Percentiles rank a stretch among this genome's conserved stretches.
Conservation (phyloP, 2,888 invertebrate species). For the Cephonodes hylas region DNA sequence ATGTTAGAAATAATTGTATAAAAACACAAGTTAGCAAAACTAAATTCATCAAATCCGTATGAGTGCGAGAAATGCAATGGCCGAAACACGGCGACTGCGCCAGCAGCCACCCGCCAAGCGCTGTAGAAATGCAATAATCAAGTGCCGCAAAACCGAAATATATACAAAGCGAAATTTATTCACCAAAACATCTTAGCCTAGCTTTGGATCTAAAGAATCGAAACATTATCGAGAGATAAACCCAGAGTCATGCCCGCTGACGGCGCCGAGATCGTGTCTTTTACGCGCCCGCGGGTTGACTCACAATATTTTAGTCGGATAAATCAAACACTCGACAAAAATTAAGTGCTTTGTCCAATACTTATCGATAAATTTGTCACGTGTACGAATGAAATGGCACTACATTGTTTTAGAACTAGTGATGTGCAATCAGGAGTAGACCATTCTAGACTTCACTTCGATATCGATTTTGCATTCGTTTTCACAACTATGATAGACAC, state of each 20-base stretch:
- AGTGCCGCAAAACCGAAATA: slow-evolving; percentile 61
- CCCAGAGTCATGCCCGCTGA: not conserved
- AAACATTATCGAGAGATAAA: slow-evolving; percentile 16
- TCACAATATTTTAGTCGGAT: not conserved
- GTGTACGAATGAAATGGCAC: slow-evolving; percentile 5
- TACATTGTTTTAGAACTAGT: not conserved
- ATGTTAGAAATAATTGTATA: slow-evolving; percentile 17
- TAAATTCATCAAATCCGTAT: slow-evolving; percentile 8
- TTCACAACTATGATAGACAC: not conserved
- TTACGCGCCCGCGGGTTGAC: not conserved
- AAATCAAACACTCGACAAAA: not conserved
- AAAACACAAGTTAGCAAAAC: slow-evolving; percentile 25
- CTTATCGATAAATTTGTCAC: slow-evolving; percentile 8
- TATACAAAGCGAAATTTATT: slow-evolving; percentile 52
- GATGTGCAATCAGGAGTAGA: not conserved
- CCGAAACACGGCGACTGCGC: not conserved
- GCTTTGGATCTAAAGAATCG: slow-evolving; percentile 50
- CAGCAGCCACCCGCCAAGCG: slow-evolving; percentile 33
- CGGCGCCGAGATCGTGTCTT: not conserved
- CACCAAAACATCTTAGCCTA: slow-evolving; percentile 46
- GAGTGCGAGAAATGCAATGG: slow-evolving; percentile 13
- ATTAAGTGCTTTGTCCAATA: not conserved
- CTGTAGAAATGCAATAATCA: slow-evolving; percentile 55
- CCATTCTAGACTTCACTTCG: not conserved
- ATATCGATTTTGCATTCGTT: not conserved